Evolutionary conservation across 2,113 vertebrate species (phyloP), one percentile per base, ranked within the genome.

Genomic region (Sminthopsis crassicaudata): DNA sequence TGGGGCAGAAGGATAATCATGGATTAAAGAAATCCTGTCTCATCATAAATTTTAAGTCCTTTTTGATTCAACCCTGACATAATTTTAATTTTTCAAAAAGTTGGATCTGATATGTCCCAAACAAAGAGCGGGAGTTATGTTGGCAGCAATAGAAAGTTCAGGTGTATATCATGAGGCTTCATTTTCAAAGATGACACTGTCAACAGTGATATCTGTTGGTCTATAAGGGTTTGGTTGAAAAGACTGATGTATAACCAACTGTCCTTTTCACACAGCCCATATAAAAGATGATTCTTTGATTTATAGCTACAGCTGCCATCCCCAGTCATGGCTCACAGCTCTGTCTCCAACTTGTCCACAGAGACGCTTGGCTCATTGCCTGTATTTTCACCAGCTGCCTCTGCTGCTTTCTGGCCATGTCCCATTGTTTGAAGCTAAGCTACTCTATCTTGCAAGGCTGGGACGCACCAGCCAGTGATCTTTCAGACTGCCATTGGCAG

Each of bases 241-340:
- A 84, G n/a, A 42, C 67, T 84, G 67, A 84, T 84, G 67, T 84
- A 84, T 84, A 84, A 84, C 67, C 67, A 84, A 84, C 67, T 84
- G 67, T 84, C 67, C n/a, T 84, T 84, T 84, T 84, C 67, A 84
- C n/a, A 84, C n/a, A 42, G 67, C 67, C 42, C 67, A 42, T n/a
- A 84, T 42, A 84, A 84, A 84, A 84, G 16, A 84, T 84, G n/a
- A 22, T 84, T 84, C n/a, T 84, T 84, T 84, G 67, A 84, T 84
- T 84, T 84, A 84, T 42, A 84, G 67, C 67, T 84, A 42, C 67
- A 84, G 67, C 67, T 84, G 67, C 67, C 67, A 84, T 84, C n/a
- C 67, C 67, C 67, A 84, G 36, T 84, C 67, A 84, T 84, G 67
- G 67, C 67, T 84, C 67, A 84, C 67, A 84, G 67, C 19, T 84